phyloP scores from a whole-genome alignment of 2,888 invertebrate species.

The Tryphoninae sp. region DNA sequence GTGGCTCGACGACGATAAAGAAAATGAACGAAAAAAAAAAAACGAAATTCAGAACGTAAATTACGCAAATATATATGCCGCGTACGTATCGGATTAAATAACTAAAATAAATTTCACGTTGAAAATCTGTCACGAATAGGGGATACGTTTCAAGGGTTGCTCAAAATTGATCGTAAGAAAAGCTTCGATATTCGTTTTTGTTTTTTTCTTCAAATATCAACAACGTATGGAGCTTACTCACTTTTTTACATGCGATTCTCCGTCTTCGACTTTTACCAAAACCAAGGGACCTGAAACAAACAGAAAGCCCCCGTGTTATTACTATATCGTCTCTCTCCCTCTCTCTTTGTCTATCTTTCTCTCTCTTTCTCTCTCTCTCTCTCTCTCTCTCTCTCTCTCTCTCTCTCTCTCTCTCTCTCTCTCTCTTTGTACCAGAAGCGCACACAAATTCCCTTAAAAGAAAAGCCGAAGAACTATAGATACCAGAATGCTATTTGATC shows the following conservation, averaged over 20 bases:
- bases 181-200: not conserved
- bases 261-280: not conserved
- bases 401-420: not conserved
- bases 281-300: slow-evolving; percentile 40
- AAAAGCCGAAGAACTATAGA: slow-evolving; percentile 34
- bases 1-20: not conserved
- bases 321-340: not conserved
- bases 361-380: not conserved
- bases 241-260: slow-evolving; percentile 19
- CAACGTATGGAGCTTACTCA: slow-evolving; percentile 39
- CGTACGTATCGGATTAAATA: not conserved
- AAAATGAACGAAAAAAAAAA: not conserved
- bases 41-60: not conserved
- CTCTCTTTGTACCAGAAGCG: not conserved
- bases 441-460: slow-evolving; percentile 1
- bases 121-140: not conserved
- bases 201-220: not conserved
- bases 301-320: not conserved
- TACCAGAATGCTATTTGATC: slow-evolving; percentile 54
- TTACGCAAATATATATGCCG: slow-evolving; percentile 1
- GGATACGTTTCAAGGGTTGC: not conserved
- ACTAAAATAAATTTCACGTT: not conserved
- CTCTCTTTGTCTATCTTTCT: not conserved
- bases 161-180: not conserved
- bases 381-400: not conserved